phyloP scores from a whole-genome alignment of 2,113 vertebrate species.

The Corythornis vintsioides region DNA sequence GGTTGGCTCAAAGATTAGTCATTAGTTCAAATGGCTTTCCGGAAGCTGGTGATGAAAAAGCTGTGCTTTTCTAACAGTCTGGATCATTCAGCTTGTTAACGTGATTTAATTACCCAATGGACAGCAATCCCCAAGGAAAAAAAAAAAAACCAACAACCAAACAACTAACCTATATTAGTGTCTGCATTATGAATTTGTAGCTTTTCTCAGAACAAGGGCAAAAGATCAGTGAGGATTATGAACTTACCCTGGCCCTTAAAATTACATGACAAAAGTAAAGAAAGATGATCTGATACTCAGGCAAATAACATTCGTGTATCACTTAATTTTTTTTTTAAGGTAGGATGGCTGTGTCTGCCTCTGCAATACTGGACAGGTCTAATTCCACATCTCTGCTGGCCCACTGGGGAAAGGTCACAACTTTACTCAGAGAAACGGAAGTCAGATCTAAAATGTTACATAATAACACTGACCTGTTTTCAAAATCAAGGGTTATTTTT shows the following conservation, averaged over 20 bases:
- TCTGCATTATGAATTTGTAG: background rate
- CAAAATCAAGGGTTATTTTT: background rate
- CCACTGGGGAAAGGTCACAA: background rate
- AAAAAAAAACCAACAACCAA: background rate
- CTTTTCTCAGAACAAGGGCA: background rate
- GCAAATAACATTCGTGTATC: background rate
- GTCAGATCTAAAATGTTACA: background rate
- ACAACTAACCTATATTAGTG: background rate
- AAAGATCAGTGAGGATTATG: background rate
- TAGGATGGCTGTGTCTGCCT: background rate
- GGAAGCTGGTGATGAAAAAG: conserved; percentile 1
- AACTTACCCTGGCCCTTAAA: background rate
- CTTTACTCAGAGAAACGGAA: background rate
- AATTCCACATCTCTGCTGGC: background rate
- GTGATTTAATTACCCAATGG: background rate
- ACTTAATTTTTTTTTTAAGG: background rate
- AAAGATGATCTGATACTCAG: background rate
- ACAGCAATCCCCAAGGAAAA: background rate
- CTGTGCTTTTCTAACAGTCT: background rate
- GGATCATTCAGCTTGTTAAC: background rate
- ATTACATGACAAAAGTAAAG: background rate
- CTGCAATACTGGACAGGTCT: background rate
- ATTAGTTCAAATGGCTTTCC: conserved; percentile 16
- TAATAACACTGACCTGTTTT: background rate
- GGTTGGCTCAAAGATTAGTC: background rate